Evolutionary conservation across 2,113 vertebrate species (phyloP), one percentile per base, ranked within the genome.

Genomic region (Casuarius casuarius): DNA sequence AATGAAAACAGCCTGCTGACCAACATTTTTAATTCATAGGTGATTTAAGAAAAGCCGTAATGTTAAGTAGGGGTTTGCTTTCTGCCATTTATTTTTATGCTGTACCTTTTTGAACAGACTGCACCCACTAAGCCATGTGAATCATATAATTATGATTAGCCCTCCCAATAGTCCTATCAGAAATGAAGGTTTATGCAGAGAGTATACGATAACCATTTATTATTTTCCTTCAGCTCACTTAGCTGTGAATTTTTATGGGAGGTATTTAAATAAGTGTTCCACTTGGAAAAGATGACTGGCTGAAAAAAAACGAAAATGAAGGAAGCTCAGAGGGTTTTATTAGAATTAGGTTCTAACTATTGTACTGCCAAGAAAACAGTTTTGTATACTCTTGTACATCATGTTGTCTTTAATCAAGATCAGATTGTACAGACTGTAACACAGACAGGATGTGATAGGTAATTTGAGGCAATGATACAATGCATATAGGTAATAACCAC

Each of bases 191-290:
- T 93, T 95, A 82, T 94, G 26, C 25, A 92, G 82, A 93, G 40
- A 42, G 13, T 14, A 19, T 38, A 59, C 62, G 63, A 87, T 91
- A 95, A 83, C 58, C 18, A 74, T 89, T 95, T 97, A 94, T 90
- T 96, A 92, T 62, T 97, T 85, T 96, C n/a, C 58, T 94, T 51
- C 76, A 88, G 67, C 40, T 75, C 46, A 90, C 59, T 96, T 95
- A 71, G 31, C 59, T 92, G 79, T 84, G 80, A 95, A 88, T 49
- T 96, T 95, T 97, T 90, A 94, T 61, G 31, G 65, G 83, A 93
- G 86, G 7, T 38, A 82, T 96, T 96, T 92, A 95, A 96, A 82
- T 79, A 88, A 92, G 62, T 84, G 58, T 92, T 96, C 76, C 46
- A 81, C 76, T 93, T 92, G 66, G 48, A 66, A 62, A 58, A 87